Evolutionary conservation across 2,888 invertebrate species (phyloP).

Genomic region (Geotrupes spiniger): DNA sequence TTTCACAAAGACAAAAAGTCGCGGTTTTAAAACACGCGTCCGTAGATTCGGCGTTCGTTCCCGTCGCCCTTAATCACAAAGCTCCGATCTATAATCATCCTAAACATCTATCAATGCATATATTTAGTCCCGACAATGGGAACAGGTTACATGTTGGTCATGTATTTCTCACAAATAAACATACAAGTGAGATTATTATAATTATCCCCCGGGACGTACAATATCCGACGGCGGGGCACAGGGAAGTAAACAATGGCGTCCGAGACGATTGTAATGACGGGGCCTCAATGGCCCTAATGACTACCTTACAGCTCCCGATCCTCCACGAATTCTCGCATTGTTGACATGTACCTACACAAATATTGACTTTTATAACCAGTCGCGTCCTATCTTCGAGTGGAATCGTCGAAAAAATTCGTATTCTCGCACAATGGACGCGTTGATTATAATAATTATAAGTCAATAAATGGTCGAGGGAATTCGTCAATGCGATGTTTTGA

Average conservation of each 20-base stretch:
- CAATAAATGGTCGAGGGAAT: background rate
- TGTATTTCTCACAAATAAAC: slow-evolving; percentile 7
- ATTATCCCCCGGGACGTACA: slow-evolving; percentile 12
- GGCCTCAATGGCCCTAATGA: slow-evolving; percentile 37
- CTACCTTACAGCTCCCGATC: slow-evolving; percentile 31
- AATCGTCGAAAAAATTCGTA: slow-evolving; percentile 17
- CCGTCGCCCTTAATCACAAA: slow-evolving; percentile 4
- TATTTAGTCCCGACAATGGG: slow-evolving; percentile 19
- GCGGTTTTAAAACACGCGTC: slow-evolving; percentile 3
- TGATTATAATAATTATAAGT: slow-evolving; percentile 17
- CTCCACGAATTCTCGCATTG: slow-evolving; percentile 14
- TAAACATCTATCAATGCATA: slow-evolving; percentile 25
- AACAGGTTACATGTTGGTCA: slow-evolving; percentile 11
- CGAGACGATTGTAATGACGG: slow-evolving; percentile 35
- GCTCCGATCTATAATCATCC: slow-evolving; percentile 18
- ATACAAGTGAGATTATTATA: slow-evolving; percentile 16
- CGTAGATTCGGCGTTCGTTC: slow-evolving; percentile 1
- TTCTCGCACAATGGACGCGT: slow-evolving; percentile 10
- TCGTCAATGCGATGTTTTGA: too few relatives aligned
- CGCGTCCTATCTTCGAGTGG: slow-evolving; percentile 16
- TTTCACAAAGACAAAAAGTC: too few relatives aligned
- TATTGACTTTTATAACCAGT: slow-evolving; percentile 17
- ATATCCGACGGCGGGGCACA: slow-evolving; percentile 7
- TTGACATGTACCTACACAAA: slow-evolving; percentile 19
- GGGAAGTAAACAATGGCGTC: slow-evolving; percentile 19